Evolutionary conservation across 2,113 vertebrate species (phyloP).

Genomic region (Oncorhynchus masou): DNA sequence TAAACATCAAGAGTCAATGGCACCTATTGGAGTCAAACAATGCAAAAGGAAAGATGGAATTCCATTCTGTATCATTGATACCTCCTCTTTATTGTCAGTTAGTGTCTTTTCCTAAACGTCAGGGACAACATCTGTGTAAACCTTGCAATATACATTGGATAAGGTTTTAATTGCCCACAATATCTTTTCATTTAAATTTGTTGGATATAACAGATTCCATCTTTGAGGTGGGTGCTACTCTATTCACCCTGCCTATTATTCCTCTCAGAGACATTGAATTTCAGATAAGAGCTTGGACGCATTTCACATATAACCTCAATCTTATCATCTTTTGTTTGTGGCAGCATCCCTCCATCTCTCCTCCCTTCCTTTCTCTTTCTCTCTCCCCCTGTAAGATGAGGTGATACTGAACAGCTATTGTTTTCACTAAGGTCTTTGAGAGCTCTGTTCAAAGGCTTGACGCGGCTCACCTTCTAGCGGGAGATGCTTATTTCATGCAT

Average conservation of each 20-base stretch:
- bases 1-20: not conserved
- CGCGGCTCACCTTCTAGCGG: constrained; percentile 63
- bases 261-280: constrained; percentile 59
- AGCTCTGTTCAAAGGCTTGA: constrained; percentile 62
- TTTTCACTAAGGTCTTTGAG: constrained; percentile 65
- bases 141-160: constrained; percentile 39
- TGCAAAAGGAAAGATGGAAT: not conserved
- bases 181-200: constrained; percentile 56
- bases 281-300: constrained; percentile 72
- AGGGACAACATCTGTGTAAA: constrained; percentile 32
- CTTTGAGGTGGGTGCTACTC: constrained; percentile 49
- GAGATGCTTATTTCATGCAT: constrained; percentile 69
- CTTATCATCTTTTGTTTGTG: constrained; percentile 63
- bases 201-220: constrained; percentile 61
- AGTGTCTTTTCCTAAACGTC: constrained; percentile 8
- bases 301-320: constrained; percentile 71
- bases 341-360: constrained; percentile 37
- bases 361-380: constrained; percentile 18
- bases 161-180: constrained; percentile 43
- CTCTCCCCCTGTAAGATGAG: constrained; percentile 53
- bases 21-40: not conserved
- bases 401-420: constrained; percentile 68
- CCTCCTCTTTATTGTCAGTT: not conserved
- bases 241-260: constrained; percentile 62
- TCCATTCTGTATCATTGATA: not conserved